Base-by-base conservation (phyloP, 2,888 invertebrate genomes). In the Helicoverpa assulta region DNA sequence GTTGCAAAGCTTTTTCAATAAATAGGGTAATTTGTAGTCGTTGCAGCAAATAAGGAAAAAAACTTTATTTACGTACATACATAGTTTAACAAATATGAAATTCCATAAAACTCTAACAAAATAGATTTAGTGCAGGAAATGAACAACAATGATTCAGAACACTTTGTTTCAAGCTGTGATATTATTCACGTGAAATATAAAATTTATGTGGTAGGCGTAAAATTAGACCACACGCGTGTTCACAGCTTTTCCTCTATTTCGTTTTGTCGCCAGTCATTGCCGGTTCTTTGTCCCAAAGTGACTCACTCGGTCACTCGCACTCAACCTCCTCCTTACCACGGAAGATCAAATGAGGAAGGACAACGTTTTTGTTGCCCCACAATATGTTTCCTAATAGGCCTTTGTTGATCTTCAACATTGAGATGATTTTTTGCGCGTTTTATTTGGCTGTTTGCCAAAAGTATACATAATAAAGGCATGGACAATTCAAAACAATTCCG, bases 261-360 rank as follows among this genome's bases (percentile, higher is more conserved):
- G 83, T 93, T 91, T 93, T 91, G 90, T 89, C 82, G 71, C 69
- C 74, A 85, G 86, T 85, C 86, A 84, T 86, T 86, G 88, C 77
- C 78, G 81, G 81, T 82, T 86, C 93, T 93, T 93, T 93, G 93
- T 93, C 80, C 77, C 77, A 55, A 61, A 61, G 76, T 92, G 92
- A 90, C 76, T 92, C 91, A 91, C 80, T 74, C 79, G 72, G 76
- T 77, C 75, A 76, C 69, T 78, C 70, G 81, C 66, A 83, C 84
- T 83, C 77, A 80, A 80, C 79, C 80, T 85, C 75, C 69, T 85
- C 83, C 81, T 82, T 78, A 82, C 85, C 82, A 77, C 88, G 87
- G 86, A 88, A 89, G 86, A 87, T 89, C 86, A 82, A 89, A 90
- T 86, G 80, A 90, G 92, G 92, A 93, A 93, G 86, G 76, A 81